Percentiles rank a stretch among this genome's conserved stretches.
Evolutionary conservation across 2,888 invertebrate species (phyloP).

Genomic region (Perizoma flavofasciatum): DNA sequence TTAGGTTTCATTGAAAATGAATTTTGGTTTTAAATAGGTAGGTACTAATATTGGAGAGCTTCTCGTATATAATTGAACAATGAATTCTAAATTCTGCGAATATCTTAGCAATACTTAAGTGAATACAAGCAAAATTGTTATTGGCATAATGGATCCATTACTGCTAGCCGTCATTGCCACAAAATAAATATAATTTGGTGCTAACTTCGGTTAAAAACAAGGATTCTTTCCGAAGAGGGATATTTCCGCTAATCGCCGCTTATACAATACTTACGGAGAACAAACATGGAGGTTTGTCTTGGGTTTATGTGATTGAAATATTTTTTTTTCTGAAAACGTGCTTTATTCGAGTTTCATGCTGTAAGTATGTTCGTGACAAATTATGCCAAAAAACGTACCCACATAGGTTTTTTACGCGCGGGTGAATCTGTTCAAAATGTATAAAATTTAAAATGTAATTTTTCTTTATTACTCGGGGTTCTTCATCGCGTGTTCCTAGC

Average conservation of each 20-base stretch:
- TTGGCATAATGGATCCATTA: constrained; percentile 36
- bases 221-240: constrained; percentile 17
- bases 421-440: too few species aligned
- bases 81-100: too few species aligned
- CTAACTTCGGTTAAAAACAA: constrained; percentile 26
- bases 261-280: constrained; percentile 24
- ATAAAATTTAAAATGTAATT: too few species aligned
- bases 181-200: constrained; percentile 11
- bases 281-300: constrained; percentile 13
- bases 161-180: constrained; percentile 34
- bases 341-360: too few species aligned
- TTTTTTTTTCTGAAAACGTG: too few species aligned
- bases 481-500: too few species aligned
- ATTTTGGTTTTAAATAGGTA: constrained; percentile 4
- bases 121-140: constrained; percentile 27
- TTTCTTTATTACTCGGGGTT: too few species aligned
- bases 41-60: not conserved
- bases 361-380: too few species aligned
- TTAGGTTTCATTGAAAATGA: constrained; percentile 12
- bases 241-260: constrained; percentile 33
- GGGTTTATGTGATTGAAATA: not conserved
- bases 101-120: constrained; percentile 14
- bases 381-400: too few species aligned
- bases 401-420: too few species aligned
- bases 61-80: too few species aligned